Conservation (phyloP, 2,797 vertebrate genomes). For the Coendou prehensilis region DNA sequence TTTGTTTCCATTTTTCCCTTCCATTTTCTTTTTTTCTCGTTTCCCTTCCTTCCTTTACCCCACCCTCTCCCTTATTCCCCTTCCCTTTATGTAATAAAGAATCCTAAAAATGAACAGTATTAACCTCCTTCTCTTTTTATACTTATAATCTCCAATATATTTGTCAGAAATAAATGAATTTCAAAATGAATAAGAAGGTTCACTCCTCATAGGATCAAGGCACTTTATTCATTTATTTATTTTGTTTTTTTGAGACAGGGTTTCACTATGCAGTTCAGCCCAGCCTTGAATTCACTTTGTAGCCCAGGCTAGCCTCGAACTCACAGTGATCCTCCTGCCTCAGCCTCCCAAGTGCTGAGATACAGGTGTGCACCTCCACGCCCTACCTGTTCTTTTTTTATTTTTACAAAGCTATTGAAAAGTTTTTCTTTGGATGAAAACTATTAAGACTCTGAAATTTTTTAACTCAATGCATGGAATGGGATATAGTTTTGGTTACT, state of each 20-base stretch:
- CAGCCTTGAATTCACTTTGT: not conserved
- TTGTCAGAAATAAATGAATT: slow-evolving; percentile 85
- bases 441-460: slow-evolving; percentile 69
- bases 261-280: not conserved
- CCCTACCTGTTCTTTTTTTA: not conserved
- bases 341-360: not conserved
- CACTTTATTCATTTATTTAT: not conserved
- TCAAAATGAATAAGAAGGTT: slow-evolving; percentile 87
- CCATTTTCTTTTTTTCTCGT: not conserved
- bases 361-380: not conserved
- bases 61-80: not conserved
- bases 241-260: not conserved
- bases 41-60: not conserved
- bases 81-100: slow-evolving; percentile 86
- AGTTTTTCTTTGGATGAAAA: slow-evolving; percentile 69
- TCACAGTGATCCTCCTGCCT: not conserved
- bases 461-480: slow-evolving; percentile 76
- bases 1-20: not conserved
- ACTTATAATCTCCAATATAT: slow-evolving; percentile 82
- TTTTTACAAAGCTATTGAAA: slow-evolving; percentile 79
- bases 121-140: slow-evolving; percentile 83
- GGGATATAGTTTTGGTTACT: slow-evolving; percentile 49
- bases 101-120: slow-evolving; percentile 84
- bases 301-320: not conserved
- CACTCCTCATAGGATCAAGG: slow-evolving; percentile 77